phyloP scores from a whole-genome alignment of 2,888 invertebrate genomes.

The Harmothoe impar region DNA sequence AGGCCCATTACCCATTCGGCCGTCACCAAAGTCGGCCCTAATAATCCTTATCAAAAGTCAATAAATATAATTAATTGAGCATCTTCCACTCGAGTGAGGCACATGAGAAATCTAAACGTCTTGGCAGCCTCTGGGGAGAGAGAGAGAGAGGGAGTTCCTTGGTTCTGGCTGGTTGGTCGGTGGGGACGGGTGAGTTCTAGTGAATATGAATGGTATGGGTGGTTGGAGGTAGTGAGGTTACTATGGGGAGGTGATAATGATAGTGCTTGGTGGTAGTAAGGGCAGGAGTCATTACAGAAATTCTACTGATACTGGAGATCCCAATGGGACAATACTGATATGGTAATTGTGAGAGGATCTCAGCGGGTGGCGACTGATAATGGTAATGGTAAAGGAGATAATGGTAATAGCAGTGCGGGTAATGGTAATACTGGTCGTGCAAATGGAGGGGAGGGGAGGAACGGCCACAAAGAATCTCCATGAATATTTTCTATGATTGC shows the following conservation, averaged over 20 bases:
- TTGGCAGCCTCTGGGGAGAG: background rate
- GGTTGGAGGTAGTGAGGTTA: no score
- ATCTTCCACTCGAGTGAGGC: conserved; percentile 8
- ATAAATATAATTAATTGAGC: conserved; percentile 52
- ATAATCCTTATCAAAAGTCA: conserved; percentile 45
- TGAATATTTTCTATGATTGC: conserved; percentile 2
- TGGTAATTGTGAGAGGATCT: background rate
- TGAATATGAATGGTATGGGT: no score
- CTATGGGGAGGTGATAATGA: no score
- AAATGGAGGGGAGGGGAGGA: background rate
- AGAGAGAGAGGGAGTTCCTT: no score
- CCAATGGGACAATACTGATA: background rate
- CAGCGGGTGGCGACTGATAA: background rate
- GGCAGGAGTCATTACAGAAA: no score
- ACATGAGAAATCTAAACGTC: conserved; percentile 19
- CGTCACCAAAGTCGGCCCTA: conserved; percentile 20
- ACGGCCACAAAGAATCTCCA: background rate
- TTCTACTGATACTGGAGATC: no score
- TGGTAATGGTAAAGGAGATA: no score
- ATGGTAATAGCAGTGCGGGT: no score
- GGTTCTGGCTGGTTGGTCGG: no score
- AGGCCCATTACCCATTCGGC: background rate
- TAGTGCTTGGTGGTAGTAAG: no score
- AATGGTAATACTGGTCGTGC: no score
- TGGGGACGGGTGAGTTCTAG: no score